Percentiles rank a stretch among this genome's conserved stretches.
Evolutionary conservation across 2,888 invertebrate genomes (phyloP).

Genomic region (Plutella xylostella): DNA sequence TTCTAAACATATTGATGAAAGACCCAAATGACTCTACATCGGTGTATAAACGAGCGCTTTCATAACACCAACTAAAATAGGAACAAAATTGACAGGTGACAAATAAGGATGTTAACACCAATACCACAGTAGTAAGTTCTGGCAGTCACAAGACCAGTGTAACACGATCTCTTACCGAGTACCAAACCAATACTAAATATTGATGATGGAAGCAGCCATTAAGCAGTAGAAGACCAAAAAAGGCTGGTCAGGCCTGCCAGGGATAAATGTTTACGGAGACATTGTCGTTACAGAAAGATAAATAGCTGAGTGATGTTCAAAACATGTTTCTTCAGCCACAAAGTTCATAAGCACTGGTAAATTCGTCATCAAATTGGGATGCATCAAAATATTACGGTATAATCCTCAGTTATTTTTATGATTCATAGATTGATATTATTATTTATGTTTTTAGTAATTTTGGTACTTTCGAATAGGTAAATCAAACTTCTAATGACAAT

Average conservation of each 20-base stretch:
- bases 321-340: slow-evolving; percentile 41
- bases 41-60: slow-evolving; percentile 49
- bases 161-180: slow-evolving; percentile 23
- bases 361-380: too few relatives aligned
- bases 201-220: too few relatives aligned
- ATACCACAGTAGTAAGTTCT: slow-evolving; percentile 38
- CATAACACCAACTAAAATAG: slow-evolving; percentile 60
- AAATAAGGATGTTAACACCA: slow-evolving; percentile 64
- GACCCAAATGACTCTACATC: slow-evolving; percentile 24
- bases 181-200: too few relatives aligned
- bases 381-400: too few relatives aligned
- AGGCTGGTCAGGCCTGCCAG: too few relatives aligned
- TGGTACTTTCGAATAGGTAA: too few relatives aligned
- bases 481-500: too few relatives aligned
- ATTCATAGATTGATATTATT: too few relatives aligned
- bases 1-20: slow-evolving; percentile 58
- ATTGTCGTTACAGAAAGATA: slow-evolving; percentile 65
- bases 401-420: too few relatives aligned
- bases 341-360: too few relatives aligned
- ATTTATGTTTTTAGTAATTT: too few relatives aligned
- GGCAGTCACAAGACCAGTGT: slow-evolving; percentile 24
- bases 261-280: slow-evolving; percentile 64
- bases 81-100: slow-evolving; percentile 68
- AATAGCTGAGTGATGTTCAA: slow-evolving; percentile 46
- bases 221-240: too few relatives aligned